Base-by-base conservation (phyloP, 2,888 invertebrate species). In the Bedellia somnulentella region DNA sequence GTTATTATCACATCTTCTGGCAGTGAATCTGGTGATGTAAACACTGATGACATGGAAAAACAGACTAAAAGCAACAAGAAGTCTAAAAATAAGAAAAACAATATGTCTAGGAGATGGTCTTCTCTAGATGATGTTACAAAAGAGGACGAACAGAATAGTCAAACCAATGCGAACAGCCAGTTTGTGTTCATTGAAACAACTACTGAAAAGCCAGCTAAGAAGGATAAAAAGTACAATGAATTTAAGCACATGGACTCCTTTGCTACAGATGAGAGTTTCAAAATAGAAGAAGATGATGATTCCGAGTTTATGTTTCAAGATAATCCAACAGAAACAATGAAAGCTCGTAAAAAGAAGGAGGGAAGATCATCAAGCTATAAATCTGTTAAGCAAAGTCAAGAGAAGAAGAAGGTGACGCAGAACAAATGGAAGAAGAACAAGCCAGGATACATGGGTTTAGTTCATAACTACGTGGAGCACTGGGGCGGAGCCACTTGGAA, bases 401-500 rank as follows among this genome's bases (percentile, higher is more conserved):
- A 70, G 32, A 75, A 63, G 55, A 82, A 68, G 63, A 80, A 68
- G 54, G 43, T 52, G 39, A 48, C 47, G 47, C 56, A 77, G 53
- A 35, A 55, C 46, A 75, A 75, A 45, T 43, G 54, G 12, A 57
- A 60, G 15, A 50, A 61, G 27, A 64, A 58, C 34, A 77, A 76
- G 38, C 68, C 70, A 0, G 63, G 67, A 0, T 78, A 76, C 39
- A 43, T 64, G 52, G 57, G 77, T 0, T 34, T 73, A 33, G 63
- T 64, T 29, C 77, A 75, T 31, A 66, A 57, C 35, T 71, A 68
- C 31, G 30, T 75, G 22, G 73, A 79, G 35, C 75, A 78, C 34
- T 82, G 82, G 81, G 68, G 76, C 6, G 78, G 68, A 24, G 80
- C 76, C 1, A 75, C 80, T 4, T 66, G 79, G 53, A 82, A 78